phyloP scores from a whole-genome alignment of 2,113 vertebrate species.

The Eulemur rufifrons region DNA sequence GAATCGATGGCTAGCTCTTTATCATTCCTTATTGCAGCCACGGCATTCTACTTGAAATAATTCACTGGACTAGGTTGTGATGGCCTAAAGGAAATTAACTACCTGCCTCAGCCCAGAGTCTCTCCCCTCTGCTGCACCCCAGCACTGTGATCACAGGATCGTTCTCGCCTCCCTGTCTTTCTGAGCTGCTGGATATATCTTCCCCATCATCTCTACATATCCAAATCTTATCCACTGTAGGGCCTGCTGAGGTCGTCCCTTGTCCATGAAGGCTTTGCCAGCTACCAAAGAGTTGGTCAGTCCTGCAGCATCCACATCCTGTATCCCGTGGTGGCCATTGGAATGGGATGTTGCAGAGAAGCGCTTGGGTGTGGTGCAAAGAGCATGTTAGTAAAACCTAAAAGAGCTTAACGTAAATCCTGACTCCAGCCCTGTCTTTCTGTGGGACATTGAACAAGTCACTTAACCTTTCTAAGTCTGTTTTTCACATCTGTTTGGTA shows the following conservation, averaged over 20 bases:
- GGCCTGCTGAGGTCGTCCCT: background rate
- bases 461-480: constrained; percentile 34
- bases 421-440: background rate
- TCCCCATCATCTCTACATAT: background rate
- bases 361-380: background rate
- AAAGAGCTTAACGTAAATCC: constrained; percentile 15
- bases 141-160: background rate
- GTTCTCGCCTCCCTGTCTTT: background rate
- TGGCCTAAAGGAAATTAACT: background rate
- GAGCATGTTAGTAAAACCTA: background rate
- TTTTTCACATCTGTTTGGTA: constrained; percentile 18
- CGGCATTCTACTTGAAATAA: background rate
- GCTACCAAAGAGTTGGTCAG: too few relatives aligned
- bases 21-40: background rate
- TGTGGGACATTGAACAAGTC: background rate
- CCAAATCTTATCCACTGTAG: background rate
- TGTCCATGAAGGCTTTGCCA: background rate
- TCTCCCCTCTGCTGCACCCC: background rate
- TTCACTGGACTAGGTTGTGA: background rate
- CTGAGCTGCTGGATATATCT: background rate
- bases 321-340: background rate
- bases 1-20: background rate
- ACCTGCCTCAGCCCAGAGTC: background rate
- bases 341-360: background rate
- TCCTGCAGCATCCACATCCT: fast-evolving